Evolutionary conservation across 2,888 invertebrate genomes (phyloP), one percentile per base, ranked within the genome.

Genomic region (Pammene fasciana): DNA sequence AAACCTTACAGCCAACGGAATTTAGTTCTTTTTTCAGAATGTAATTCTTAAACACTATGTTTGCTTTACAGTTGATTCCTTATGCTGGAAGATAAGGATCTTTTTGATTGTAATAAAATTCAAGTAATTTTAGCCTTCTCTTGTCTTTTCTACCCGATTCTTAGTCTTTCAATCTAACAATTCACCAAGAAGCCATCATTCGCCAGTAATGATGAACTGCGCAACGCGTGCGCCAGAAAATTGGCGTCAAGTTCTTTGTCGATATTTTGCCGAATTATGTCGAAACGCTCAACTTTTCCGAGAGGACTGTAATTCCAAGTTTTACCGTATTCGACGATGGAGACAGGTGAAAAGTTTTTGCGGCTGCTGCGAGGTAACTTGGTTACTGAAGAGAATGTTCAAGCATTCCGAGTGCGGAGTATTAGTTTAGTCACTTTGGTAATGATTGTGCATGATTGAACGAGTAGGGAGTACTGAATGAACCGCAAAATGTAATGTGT

Each of bases 341-440:
- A 43, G 70, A 60, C 70, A 46, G 54, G 34, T 65, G 60, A 65
- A 70, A 70, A 70, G 59, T 65, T 65, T 70, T 62, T 59, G 38
- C 65, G 52, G 18, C 52, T 52, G 48, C 10, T 59, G 26, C 38
- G n/a, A 70, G 57, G 70, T 65, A 60, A 54, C 34, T 36, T 54
- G 34, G 34, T 61, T 46, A 62, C 50, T 65, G 52, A 41, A 14
- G 36, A 64, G 68, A 57, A 68, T 64, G 50, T 41, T 16, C 52
- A 48, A 43, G 26, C 10, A 55, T 45, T 38, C 18, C 9, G 18
- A 13, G 50, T 52, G 16, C 10, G 0, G 9, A 52, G n/a, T 62
- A 18, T 61, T 61, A 36, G 60, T 48, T 62, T 62, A 41, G 62
- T 18, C 10, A 52, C 50, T 41, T n/a, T 16, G 36, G 13, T n/a